Evolutionary conservation across 2,797 vertebrate genomes (phyloP), one percentile per base, ranked within the genome.

Genomic region (Spea hammondii): DNA sequence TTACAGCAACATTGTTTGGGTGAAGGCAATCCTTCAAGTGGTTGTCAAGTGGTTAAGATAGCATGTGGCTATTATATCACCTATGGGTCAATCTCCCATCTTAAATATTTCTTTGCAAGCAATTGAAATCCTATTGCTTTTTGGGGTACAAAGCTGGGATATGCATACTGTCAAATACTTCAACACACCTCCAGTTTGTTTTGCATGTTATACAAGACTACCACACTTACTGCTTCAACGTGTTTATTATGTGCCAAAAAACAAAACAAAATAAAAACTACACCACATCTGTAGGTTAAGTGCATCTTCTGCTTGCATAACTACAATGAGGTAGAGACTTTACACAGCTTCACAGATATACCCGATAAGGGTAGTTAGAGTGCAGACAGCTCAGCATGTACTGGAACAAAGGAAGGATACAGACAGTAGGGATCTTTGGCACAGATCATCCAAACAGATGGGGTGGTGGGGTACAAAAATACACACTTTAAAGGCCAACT

Each of bases 281-380:
- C 94, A 97, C 96, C 96, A 97, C 95, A 85, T 92, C 93, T 94
- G 93, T 91, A 95, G 94, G 94, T 91, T 90, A 93, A 90, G 90
- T 95, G 95, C 95, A 95, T 94, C 94, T 96, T 90, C 95, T 96
- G 91, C 91, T 91, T 95, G 94, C 96, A 95, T 95, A 94, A 95
- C 95, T 95, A 98, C 96, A 97, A 96, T 97, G 98, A 99, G 98
- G 98, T 98, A 99, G 97, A 94, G 92, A 98, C 96, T 96, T 96
- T 89, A 96, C 94, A 96, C 90, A 90, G 92, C 89, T 92, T 93
- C 91, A 92, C 91, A 64, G 74, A 91, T 60, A 89, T 90, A 93
- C 95, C 93, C 93, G 93, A 94, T 95, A 95, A 97, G 97, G 97
- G 96, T 94, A 96, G 94, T 94, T 94, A 96, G 94, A 93, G 92